Conservation (phyloP, 2,113 vertebrate genomes). For the Notiomystis cincta region DNA sequence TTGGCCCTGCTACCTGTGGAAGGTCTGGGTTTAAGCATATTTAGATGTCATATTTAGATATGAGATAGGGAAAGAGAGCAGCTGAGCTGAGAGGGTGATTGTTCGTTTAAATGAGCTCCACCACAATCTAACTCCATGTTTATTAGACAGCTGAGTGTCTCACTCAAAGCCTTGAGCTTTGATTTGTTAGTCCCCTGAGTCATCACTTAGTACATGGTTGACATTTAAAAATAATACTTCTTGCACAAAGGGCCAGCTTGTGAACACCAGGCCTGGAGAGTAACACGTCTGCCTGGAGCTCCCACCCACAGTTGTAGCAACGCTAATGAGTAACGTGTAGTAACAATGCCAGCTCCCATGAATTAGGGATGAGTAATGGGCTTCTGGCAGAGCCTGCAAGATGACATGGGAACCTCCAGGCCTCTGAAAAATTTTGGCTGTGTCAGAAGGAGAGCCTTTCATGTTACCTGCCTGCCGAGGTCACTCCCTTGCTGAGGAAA, state of each 20-base stretch:
- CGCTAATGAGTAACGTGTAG: background rate
- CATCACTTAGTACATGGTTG: background rate
- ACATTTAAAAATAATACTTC: slow-evolving; percentile 36
- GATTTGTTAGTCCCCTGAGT: slow-evolving; percentile 6
- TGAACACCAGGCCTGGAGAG: background rate
- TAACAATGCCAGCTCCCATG: slow-evolving; percentile 5
- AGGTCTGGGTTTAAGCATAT: background rate
- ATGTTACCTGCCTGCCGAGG: background rate
- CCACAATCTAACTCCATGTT: background rate
- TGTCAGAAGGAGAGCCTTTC: background rate
- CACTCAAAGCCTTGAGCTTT: background rate
- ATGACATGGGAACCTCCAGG: slow-evolving; percentile 21
- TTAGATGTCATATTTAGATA: background rate
- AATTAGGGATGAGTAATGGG: slow-evolving; percentile 16
- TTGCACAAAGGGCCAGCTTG: slow-evolving; percentile 38
- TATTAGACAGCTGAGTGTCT: background rate
- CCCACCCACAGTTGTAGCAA: background rate
- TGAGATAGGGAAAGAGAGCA: accelerated
- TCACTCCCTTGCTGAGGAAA: background rate
- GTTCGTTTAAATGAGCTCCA: background rate
- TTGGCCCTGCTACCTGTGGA: background rate
- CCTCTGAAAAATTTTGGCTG: background rate
- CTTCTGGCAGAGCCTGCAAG: background rate
- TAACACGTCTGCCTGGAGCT: background rate
- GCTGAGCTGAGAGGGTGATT: background rate